Base-by-base conservation (phyloP, 2,797 vertebrate genomes). In the Melanotaenia pygmaea region DNA sequence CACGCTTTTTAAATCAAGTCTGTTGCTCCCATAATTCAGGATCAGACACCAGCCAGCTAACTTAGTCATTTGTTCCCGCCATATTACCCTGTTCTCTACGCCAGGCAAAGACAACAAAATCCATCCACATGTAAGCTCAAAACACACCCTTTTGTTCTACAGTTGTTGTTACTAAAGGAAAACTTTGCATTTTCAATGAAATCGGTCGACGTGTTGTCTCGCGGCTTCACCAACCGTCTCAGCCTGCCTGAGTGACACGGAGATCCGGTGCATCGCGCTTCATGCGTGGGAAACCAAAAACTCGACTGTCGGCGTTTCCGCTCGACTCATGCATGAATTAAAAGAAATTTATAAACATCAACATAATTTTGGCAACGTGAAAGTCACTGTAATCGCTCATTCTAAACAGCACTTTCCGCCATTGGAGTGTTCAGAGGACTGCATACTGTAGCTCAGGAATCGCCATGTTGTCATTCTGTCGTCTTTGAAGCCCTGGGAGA, bases 401-500 rank as follows among this genome's bases (percentile, higher is more conserved):
- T 61, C 22, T 65, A 79, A 79, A 67, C 69, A 82, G 30, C 76
- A 62, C n/a, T 59, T 79, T 77, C 77, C 68, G 80, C 77, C 77
- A 58, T 59, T 38, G 64, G 77, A 89, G 88, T 79, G 88, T 88
- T 86, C 67, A 77, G 88, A 91, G 88, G 86, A 74, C 90, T 80
- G 88, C 90, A 89, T 91, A 92, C 92, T 91, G 93, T 90, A 79
- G 92, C 88, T 90, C 76, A 81, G 89, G 92, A 90, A 86, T 92
- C 95, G 94, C 95, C 95, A 95, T 95, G 94, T 95, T 95, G 95
- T 94, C 93, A 93, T 92, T 92, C 93, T 93, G 93, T 93, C 91
- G 92, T 94, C 93, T 94, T 91, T 94, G 94, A 90, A 93, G 93
- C 91, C 83, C 88, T 89, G 90, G 88, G 91, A 93, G 92, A 90